phyloP scores from a whole-genome alignment of 2,113 vertebrate species.

The Chionomys nivalis region DNA sequence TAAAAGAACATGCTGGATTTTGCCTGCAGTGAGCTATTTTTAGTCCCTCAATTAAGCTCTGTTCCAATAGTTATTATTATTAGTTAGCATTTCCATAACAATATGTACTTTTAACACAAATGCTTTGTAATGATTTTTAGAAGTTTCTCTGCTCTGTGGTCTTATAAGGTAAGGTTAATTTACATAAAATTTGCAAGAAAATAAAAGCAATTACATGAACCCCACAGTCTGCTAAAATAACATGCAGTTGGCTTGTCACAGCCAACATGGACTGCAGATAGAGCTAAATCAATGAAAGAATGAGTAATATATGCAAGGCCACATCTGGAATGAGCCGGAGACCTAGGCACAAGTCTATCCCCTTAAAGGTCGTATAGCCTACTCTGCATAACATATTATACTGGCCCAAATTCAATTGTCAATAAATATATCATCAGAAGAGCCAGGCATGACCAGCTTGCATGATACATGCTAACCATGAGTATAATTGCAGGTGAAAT shows the following conservation, averaged over 20 bases:
- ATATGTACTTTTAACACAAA: conserved; percentile 44
- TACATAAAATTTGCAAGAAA: conserved; percentile 53
- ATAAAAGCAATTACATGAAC: conserved; percentile 10
- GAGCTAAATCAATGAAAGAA: conserved; percentile 6
- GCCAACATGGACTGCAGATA: not conserved
- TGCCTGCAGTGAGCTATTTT: conserved; percentile 40
- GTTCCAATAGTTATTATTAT: conserved; percentile 38
- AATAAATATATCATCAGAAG: conserved; percentile 3
- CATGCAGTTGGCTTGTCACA: not conserved
- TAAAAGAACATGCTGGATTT: conserved; percentile 61
- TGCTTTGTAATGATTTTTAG: conserved; percentile 9
- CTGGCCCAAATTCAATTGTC: conserved; percentile 5
- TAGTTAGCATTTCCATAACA: conserved; percentile 68
- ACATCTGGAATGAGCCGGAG: conserved; percentile 21
- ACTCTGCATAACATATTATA: not conserved
- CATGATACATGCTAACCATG: not conserved
- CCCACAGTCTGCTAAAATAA: conserved; percentile 1
- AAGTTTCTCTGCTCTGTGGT: conserved; percentile 39
- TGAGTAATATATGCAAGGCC: conserved; percentile 33
- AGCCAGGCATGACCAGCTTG: not conserved
- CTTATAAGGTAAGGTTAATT: conserved; percentile 41
- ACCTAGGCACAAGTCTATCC: not conserved
- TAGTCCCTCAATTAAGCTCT: conserved; percentile 45
- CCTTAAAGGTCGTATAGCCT: not conserved
- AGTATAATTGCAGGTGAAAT: not conserved